phyloP scores from a whole-genome alignment of 2,797 vertebrate genomes.

The Jordanella pulchra region DNA sequence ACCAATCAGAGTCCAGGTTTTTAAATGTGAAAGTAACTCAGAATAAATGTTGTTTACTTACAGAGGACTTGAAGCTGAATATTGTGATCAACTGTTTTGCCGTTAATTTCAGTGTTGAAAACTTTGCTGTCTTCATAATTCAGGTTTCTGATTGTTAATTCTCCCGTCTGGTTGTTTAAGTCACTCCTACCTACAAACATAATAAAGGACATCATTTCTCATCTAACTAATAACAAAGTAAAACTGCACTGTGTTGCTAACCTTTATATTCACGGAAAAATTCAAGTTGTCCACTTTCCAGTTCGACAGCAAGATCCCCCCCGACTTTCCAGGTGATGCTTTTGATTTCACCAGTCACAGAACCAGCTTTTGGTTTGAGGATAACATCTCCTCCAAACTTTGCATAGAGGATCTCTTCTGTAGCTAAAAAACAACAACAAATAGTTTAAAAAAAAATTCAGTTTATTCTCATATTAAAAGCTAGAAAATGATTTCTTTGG shows the following conservation, averaged over 20 bases:
- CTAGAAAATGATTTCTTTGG: background rate
- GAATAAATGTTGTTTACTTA: slow-evolving; percentile 21
- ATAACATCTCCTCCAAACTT: slow-evolving; percentile 21
- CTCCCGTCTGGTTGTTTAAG: slow-evolving; percentile 29
- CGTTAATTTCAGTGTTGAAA: slow-evolving; percentile 37
- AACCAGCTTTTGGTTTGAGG: accelerated
- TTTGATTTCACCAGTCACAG: accelerated
- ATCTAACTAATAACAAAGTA: background rate
- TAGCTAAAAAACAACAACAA: background rate
- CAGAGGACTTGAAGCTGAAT: slow-evolving; percentile 23
- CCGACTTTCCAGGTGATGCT: slow-evolving; percentile 24
- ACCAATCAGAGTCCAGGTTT: background rate
- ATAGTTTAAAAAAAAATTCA: background rate
- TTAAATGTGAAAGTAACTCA: background rate
- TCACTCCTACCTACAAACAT: background rate
- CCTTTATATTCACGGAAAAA: background rate
- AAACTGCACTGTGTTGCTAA: slow-evolving; percentile 2
- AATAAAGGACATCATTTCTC: background rate
- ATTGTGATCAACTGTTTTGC: accelerated
- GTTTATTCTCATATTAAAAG: background rate
- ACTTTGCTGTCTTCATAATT: accelerated
- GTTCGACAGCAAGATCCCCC: accelerated
- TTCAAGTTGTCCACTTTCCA: accelerated
- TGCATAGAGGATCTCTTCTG: accelerated
- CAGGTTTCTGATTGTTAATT: slow-evolving; percentile 46